A percentile compares a stretch with the other conserved stretches of the same genome.
Conservation (phyloP, 1,140 invertebrate genomes). For the Heliconius nattereri region DNA sequence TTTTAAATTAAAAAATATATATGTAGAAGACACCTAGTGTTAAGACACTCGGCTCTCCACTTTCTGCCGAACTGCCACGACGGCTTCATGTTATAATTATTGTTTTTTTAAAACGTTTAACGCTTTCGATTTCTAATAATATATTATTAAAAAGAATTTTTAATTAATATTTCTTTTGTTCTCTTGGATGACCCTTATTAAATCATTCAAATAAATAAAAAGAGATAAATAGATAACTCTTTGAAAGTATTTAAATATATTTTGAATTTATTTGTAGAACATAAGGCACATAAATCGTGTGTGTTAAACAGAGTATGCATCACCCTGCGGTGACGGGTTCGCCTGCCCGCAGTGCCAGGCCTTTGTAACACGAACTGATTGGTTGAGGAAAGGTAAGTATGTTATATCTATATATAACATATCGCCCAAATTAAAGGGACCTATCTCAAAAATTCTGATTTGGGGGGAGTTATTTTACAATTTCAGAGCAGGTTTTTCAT, state of each 20-base stretch:
- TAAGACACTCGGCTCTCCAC: too few species aligned
- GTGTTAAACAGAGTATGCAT: slow-evolving; percentile 3
- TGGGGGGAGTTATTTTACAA: neutral
- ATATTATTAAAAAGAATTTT: too few species aligned
- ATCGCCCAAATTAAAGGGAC: neutral
- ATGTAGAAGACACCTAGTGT: too few species aligned
- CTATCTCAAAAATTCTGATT: neutral
- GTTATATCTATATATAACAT: neutral
- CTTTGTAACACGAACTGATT: slow-evolving; percentile 9
- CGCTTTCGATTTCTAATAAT: too few species aligned
- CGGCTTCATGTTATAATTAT: too few species aligned
- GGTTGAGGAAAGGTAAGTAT: neutral
- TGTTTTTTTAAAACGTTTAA: too few species aligned
- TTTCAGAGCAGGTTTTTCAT: too few species aligned
- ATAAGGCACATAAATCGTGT: slow-evolving; percentile 8
- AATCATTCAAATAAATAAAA: neutral
- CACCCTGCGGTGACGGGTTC: neutral
- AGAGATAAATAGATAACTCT: too few species aligned
- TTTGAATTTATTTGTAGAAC: neutral
- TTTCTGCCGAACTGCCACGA: too few species aligned
- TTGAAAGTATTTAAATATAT: neutral
- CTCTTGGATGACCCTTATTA: neutral
- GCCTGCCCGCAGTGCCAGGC: slow-evolving; percentile 5
- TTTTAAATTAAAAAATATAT: too few species aligned
- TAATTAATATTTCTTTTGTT: neutral